Conservation (phyloP, 2,113 vertebrate species). For the Oncorhynchus nerka region DNA sequence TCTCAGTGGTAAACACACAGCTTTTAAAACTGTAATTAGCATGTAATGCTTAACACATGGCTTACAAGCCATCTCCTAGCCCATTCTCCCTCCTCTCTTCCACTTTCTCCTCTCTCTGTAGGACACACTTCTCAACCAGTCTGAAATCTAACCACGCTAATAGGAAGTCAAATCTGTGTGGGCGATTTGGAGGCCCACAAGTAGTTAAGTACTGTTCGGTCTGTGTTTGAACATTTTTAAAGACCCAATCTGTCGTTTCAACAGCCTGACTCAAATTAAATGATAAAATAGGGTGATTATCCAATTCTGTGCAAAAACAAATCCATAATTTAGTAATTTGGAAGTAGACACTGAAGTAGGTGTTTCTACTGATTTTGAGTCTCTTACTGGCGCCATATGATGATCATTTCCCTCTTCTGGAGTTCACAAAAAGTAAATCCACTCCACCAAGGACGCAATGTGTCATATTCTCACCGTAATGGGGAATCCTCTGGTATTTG, state of each 20-base stretch:
- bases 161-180: slow-evolving; percentile 53
- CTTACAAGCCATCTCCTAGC: slow-evolving; percentile 57
- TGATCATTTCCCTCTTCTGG: neutral
- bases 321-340: too few species aligned
- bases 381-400: neutral
- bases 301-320: too few species aligned
- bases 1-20: slow-evolving; percentile 67
- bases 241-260: too few species aligned
- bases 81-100: slow-evolving; percentile 51
- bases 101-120: slow-evolving; percentile 56
- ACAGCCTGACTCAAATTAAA: neutral
- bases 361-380: neutral
- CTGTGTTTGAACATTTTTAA: slow-evolving; percentile 20
- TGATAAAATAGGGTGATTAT: neutral
- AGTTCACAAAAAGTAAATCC: neutral
- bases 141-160: slow-evolving; percentile 68
- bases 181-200: slow-evolving; percentile 49
- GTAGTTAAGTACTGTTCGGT: too few species aligned
- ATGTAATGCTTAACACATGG: slow-evolving; percentile 77
- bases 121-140: slow-evolving; percentile 67
- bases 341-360: too few species aligned
- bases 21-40: slow-evolving; percentile 78
- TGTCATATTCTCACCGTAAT: neutral
- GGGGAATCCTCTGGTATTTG: neutral
- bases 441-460: too few species aligned